A percentile compares a stretch with the other conserved stretches of the same genome.
Evolutionary conservation across 1,140 invertebrate species (phyloP).

Genomic region (Saccostrea echinata): DNA sequence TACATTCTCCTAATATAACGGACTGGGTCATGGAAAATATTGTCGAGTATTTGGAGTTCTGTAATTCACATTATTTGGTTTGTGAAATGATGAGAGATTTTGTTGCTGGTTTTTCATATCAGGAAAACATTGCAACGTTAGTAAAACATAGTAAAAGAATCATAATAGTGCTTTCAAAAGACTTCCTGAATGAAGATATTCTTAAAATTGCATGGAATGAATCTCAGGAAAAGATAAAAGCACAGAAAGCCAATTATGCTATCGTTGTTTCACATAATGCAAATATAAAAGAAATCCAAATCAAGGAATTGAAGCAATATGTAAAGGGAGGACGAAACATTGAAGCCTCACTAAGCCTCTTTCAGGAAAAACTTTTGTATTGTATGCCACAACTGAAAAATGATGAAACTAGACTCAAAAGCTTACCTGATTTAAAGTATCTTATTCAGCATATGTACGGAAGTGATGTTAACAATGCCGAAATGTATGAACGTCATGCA

Average conservation of each 20-base stretch:
- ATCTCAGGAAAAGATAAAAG: conserved; percentile 64
- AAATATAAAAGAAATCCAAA: conserved; percentile 49
- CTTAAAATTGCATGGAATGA: conserved; percentile 62
- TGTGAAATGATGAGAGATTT: conserved; percentile 67
- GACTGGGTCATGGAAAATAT: conserved; percentile 66
- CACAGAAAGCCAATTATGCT: conserved; percentile 61
- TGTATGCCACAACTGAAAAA: conserved; percentile 47
- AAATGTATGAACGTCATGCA: conserved; percentile 40
- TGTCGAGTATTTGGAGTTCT: conserved; percentile 41
- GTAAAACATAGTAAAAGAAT: conserved; percentile 65
- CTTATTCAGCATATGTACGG: conserved; percentile 51
- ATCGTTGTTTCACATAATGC: conserved; percentile 60
- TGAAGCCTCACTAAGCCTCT: conserved; percentile 52
- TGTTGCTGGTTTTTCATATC: conserved; percentile 62
- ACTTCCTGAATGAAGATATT: conserved; percentile 52
- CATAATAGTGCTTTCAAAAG: conserved; percentile 62
- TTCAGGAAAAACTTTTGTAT: conserved; percentile 62
- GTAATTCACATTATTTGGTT: conserved; percentile 54
- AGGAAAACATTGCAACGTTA: conserved; percentile 67
- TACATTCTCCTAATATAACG: conserved; percentile 57
- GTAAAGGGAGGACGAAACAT: conserved; percentile 60
- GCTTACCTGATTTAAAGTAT: conserved; percentile 42
- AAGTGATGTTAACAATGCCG: not conserved
- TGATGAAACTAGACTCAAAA: not conserved
- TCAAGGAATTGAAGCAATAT: conserved; percentile 60